These are phyloP conservation scores for Clarias pachynema DNA, from an alignment of 2,797 vertebrate genomes.

Conservation along the genomic window DNA sequence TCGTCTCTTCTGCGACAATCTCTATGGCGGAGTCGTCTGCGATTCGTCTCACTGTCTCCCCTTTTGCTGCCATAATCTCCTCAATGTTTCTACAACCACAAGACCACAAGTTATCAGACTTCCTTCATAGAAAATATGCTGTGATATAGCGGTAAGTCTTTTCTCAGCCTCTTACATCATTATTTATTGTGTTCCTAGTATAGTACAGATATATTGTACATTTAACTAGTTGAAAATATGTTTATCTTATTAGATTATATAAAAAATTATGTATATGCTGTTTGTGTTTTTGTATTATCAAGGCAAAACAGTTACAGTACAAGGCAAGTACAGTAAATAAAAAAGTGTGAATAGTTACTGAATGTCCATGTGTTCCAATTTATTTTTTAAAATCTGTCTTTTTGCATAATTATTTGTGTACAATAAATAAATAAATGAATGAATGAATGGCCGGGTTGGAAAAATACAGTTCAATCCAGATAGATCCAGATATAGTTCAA, in stretches of 20 bases:
- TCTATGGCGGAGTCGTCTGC: slow-evolving; percentile 79
- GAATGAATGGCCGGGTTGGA: too few species aligned
- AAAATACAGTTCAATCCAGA: too few species aligned
- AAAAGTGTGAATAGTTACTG: too few species aligned
- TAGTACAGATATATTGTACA: background rate
- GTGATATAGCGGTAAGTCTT: background rate
- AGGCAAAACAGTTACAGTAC: too few species aligned
- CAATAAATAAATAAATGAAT: too few species aligned
- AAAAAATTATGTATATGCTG: background rate
- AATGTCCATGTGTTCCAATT: too few species aligned
- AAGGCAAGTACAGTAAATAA: too few species aligned
- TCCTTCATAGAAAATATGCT: background rate
- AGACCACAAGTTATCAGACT: background rate
- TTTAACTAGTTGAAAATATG: background rate
- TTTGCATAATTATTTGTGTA: too few species aligned
- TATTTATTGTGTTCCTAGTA: background rate
- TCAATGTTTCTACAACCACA: slow-evolving; percentile 85
- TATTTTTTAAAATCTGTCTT: too few species aligned
- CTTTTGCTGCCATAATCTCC: slow-evolving; percentile 92
- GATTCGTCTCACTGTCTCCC: slow-evolving; percentile 82
- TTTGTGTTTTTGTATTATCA: background rate
- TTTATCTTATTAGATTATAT: background rate
- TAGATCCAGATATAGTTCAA: too few species aligned
- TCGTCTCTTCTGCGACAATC: slow-evolving; percentile 72
- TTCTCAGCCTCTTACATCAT: background rate